Conservation (phyloP, 2,888 invertebrate genomes). For the Lepeophtheirus nordmannii region DNA sequence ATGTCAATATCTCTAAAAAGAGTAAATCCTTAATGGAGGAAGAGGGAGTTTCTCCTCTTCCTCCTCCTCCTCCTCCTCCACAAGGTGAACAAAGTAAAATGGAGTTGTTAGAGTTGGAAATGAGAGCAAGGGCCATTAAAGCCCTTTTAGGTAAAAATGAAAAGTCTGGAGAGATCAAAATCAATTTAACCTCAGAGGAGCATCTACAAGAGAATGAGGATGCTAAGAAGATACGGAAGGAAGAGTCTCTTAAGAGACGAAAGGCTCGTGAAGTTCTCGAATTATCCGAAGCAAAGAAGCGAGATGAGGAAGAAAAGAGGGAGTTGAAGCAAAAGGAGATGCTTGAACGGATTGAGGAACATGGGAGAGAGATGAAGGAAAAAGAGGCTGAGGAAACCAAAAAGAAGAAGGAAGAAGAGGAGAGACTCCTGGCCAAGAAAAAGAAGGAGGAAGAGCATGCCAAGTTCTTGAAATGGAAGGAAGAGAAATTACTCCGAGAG, state of each 20-base stretch:
- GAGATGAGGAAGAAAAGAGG: conserved; percentile 8
- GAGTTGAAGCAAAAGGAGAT: conserved; percentile 8
- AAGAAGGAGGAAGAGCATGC: conserved; percentile 9
- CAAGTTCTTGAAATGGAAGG: conserved; percentile 20
- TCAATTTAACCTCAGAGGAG: neutral
- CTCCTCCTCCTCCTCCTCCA: neutral
- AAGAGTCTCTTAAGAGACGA: conserved; percentile 1
- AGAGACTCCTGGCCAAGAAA: neutral
- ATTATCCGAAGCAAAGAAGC: conserved; percentile 12
- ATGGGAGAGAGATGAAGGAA: neutral
- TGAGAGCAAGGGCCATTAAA: conserved; percentile 24
- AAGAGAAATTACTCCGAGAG: conserved; percentile 14
- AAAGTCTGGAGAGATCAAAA: neutral
- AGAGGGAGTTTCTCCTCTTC: neutral
- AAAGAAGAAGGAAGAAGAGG: conserved; percentile 12
- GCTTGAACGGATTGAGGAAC: conserved; percentile 1
- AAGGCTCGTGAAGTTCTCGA: conserved; percentile 22
- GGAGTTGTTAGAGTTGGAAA: conserved; percentile 23
- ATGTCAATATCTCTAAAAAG: no score
- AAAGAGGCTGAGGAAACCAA: conserved; percentile 7
- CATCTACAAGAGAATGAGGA: neutral
- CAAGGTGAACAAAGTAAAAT: neutral
- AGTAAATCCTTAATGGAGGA: neutral
- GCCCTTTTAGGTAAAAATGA: conserved; percentile 13
- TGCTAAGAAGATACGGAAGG: neutral